Base-by-base conservation (phyloP, 2,888 invertebrate species). In the Leptinotarsa tumamoca region DNA sequence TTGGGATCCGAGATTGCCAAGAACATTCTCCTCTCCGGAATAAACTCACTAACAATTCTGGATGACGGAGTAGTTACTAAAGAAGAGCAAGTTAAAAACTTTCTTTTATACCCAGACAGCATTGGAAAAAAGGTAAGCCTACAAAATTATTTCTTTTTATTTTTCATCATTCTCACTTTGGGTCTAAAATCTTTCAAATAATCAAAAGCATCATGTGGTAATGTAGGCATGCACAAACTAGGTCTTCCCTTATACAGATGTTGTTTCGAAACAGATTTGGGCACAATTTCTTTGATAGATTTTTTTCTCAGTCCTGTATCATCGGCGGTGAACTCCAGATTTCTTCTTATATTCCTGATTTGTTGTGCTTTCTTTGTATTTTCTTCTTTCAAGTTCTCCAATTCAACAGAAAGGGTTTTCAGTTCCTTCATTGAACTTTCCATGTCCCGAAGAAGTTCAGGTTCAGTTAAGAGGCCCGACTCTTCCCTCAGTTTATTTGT, bases 1-100 rank as follows among this genome's bases (percentile, higher is more conserved):
- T 90, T 98, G 49, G 98, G 98, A 27, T 97, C 98, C 13, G 99
- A 99, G 91, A 93, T 97, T 61, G 96, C 97, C 1, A 99, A 99
- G 88, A 99, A 99, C 89, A 93, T 98, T 68, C 94, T 99, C 82
- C 90, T 99, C 43, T 94, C 96, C 33, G 99, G 99, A 68, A 95
- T 99, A 1, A 96, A 97, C 85, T 93, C 95, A 33, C 91, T 99
- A 1, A 95, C 95, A 74, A 90, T 98, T 74, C 89, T 97, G 82
- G 98, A 98, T 88, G 92, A 94, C 85, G 92, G 92, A 78, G 88
- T 91, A 74, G 91, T 95, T 0, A 93, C 93, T 54, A 90, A 92
- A 83, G 91, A 92, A 67, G 98, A 98, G 87, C 89, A 91, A 18
- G 92, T 92, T 81, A 93, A 94, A n/a, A 97, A 98, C 86, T 98